phyloP scores from a whole-genome alignment of 2,113 vertebrate genomes.

The Coptodon bakossiorum region DNA sequence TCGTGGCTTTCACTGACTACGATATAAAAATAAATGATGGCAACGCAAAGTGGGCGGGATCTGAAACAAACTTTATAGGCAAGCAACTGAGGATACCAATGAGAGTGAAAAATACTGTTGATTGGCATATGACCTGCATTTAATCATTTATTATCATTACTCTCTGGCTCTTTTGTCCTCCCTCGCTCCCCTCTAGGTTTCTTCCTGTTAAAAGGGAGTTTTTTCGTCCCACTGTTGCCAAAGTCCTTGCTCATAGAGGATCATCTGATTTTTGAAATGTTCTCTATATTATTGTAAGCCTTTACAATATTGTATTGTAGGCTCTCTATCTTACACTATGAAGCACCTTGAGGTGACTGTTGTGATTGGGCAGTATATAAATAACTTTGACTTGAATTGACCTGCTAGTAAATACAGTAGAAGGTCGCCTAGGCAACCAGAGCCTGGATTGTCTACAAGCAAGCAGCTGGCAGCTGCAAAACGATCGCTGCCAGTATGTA shows the following conservation, averaged over 20 bases:
- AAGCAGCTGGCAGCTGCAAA: neutral
- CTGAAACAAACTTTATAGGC: neutral
- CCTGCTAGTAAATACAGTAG: neutral
- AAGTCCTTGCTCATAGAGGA: rapidly evolving
- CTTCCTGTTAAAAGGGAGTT: neutral
- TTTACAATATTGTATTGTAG: neutral
- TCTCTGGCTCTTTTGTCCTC: neutral
- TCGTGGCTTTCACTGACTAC: rapidly evolving
- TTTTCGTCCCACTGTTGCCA: neutral
- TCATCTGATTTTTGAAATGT: neutral
- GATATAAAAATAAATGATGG: neutral
- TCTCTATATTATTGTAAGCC: rapidly evolving
- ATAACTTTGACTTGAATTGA: neutral
- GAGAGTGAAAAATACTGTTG: neutral
- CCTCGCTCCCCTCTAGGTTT: rapidly evolving
- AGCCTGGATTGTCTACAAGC: neutral
- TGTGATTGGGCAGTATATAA: neutral
- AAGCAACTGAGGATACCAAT: neutral
- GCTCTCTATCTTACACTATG: neutral
- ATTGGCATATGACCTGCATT: neutral
- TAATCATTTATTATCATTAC: neutral
- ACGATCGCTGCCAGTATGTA: neutral
- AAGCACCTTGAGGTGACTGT: neutral
- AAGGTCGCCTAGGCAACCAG: neutral
- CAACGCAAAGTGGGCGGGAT: neutral